phyloP scores from a whole-genome alignment of 2,888 invertebrate species.

The Doris montereyensis region DNA sequence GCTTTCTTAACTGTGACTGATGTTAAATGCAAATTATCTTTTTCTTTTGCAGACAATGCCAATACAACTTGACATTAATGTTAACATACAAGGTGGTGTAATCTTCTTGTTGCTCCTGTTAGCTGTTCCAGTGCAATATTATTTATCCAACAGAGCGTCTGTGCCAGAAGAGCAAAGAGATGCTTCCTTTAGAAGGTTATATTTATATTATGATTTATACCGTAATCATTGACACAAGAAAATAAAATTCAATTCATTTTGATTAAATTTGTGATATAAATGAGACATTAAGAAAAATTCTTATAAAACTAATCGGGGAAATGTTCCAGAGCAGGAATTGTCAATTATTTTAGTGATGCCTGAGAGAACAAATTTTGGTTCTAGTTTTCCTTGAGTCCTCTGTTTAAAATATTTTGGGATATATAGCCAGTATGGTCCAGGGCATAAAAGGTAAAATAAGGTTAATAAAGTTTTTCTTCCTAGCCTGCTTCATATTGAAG shows the following conservation, averaged over 20 bases:
- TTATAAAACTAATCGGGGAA: background rate
- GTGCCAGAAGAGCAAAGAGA: slow-evolving; percentile 60
- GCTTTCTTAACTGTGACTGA: no score
- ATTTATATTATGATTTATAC: background rate
- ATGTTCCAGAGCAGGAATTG: no score
- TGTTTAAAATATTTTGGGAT: no score
- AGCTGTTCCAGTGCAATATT: slow-evolving; percentile 72
- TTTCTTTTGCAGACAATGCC: background rate
- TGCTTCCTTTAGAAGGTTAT: slow-evolving; percentile 60
- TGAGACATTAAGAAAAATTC: background rate
- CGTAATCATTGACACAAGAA: background rate
- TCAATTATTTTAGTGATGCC: no score
- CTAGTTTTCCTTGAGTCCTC: no score
- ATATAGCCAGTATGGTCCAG: no score
- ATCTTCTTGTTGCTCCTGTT: slow-evolving; percentile 68
- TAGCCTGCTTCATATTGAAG: no score
- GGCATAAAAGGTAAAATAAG: no score
- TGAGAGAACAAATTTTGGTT: no score
- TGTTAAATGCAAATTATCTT: no score
- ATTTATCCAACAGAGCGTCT: slow-evolving; percentile 64
- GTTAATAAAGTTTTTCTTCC: no score
- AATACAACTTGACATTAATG: slow-evolving; percentile 53
- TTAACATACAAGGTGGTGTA: slow-evolving; percentile 63
- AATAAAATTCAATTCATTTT: background rate
- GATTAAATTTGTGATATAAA: background rate